A percentile compares a stretch with the other conserved stretches of the same genome.
phyloP scores from a whole-genome alignment of 1,140 invertebrate species.

The Bombus confusus region DNA sequence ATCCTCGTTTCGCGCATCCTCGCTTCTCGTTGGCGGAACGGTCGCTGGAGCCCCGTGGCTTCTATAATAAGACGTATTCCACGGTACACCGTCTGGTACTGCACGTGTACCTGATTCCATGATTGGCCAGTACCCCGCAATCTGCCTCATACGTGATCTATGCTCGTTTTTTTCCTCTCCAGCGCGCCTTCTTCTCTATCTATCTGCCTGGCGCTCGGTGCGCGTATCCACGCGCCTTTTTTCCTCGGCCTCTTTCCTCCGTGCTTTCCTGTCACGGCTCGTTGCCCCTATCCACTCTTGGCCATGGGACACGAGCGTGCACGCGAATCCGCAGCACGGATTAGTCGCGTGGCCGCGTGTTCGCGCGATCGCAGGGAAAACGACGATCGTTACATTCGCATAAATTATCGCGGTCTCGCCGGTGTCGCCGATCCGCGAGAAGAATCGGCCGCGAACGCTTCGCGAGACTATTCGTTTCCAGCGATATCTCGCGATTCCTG shows the following conservation, averaged over 20 bases:
- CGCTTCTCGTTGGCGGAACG: constrained; percentile 48
- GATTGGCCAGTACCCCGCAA: constrained; percentile 72
- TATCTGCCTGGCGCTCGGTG: background rate
- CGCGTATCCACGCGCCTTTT: background rate
- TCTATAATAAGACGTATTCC: constrained; percentile 72
- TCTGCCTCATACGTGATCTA: constrained; percentile 75
- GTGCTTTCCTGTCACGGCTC: background rate
- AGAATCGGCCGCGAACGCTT: background rate
- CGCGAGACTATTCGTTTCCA: accelerated
- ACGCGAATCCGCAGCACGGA: constrained; percentile 10
- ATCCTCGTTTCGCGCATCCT: constrained; percentile 44
- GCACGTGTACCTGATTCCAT: constrained; percentile 72
- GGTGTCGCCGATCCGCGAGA: background rate
- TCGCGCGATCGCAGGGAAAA: constrained; percentile 22
- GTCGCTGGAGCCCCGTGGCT: constrained; percentile 52
- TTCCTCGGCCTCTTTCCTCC: background rate
- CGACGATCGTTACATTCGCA: background rate
- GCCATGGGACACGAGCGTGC: background rate
- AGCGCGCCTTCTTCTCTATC: constrained; percentile 19
- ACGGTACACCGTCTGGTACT: constrained; percentile 65
- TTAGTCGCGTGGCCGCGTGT: background rate
- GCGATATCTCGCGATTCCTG: accelerated
- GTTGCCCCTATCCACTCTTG: background rate
- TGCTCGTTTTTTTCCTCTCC: constrained; percentile 55
- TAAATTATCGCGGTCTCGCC: background rate